Conservation (phyloP, 2,797 vertebrate genomes). For the Spinus olivaceus region DNA sequence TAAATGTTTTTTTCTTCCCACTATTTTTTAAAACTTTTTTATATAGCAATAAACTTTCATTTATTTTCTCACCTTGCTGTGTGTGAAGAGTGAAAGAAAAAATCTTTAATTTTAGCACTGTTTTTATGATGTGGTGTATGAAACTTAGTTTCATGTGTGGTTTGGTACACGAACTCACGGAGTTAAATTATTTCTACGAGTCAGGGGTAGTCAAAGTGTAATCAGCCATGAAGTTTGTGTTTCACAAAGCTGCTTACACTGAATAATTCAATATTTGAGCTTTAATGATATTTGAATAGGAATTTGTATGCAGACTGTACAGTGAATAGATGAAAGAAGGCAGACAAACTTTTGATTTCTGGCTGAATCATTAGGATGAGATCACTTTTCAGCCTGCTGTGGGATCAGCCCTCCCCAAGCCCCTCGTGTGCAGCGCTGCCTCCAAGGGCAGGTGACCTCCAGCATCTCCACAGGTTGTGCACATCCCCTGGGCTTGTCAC, state of each 20-base stretch:
- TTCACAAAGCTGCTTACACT: constrained; percentile 34
- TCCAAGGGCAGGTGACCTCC: fast-evolving
- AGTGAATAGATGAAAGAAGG: neutral
- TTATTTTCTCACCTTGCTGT: neutral
- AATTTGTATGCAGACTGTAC: neutral
- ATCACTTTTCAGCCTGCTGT: fast-evolving
- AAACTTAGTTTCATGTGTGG: neutral
- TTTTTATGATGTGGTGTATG: neutral
- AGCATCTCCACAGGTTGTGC: neutral
- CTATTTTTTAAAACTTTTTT: constrained; percentile 18
- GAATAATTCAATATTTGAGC: constrained; percentile 49
- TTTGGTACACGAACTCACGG: neutral
- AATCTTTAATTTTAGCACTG: neutral
- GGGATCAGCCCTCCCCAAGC: neutral
- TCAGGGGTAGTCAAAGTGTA: neutral
- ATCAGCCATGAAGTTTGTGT: constrained; percentile 24
- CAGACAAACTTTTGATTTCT: neutral
- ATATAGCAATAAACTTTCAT: neutral
- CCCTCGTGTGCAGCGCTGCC: fast-evolving
- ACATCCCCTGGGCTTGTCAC: neutral
- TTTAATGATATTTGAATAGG: constrained; percentile 49
- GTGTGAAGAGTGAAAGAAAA: neutral
- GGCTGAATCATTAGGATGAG: neutral
- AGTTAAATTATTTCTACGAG: constrained; percentile 25
- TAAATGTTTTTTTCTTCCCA: neutral